phyloP scores from a whole-genome alignment of 2,888 invertebrate species.

The Peribatodes rhomboidaria region DNA sequence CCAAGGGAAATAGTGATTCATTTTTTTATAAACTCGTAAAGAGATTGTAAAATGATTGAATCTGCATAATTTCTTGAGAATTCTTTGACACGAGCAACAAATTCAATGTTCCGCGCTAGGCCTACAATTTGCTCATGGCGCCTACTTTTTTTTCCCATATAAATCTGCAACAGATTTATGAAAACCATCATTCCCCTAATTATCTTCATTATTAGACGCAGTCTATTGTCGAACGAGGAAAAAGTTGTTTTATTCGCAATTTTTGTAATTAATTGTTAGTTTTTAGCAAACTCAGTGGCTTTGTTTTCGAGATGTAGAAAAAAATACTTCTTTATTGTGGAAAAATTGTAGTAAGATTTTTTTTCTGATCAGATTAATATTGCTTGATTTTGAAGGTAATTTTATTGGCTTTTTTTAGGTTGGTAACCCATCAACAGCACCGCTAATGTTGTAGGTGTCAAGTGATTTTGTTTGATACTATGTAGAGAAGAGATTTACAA shows the following conservation, averaged over 20 bases:
- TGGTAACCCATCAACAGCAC: too few relatives aligned
- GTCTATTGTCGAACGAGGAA: slow-evolving; percentile 19
- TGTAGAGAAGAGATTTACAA: too few relatives aligned
- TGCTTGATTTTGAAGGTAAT: too few relatives aligned
- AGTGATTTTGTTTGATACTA: background rate
- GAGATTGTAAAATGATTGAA: too few relatives aligned
- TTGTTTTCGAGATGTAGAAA: background rate
- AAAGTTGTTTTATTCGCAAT: background rate
- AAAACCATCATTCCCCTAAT: slow-evolving; percentile 5
- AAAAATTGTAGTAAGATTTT: background rate
- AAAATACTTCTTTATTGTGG: background rate
- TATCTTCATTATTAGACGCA: slow-evolving; percentile 13
- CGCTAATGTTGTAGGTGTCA: too few relatives aligned
- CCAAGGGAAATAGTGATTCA: too few relatives aligned
- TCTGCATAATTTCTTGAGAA: too few relatives aligned
- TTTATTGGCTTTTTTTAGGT: too few relatives aligned
- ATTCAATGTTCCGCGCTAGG: too few relatives aligned
- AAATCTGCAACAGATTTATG: slow-evolving; percentile 19
- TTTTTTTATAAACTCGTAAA: too few relatives aligned
- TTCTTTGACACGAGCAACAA: too few relatives aligned
- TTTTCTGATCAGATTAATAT: background rate
- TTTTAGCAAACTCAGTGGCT: background rate
- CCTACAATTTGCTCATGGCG: too few relatives aligned
- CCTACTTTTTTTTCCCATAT: slow-evolving; percentile 9
- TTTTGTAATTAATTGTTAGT: background rate